Evolutionary conservation across 1,140 invertebrate species (phyloP), one percentile per base, ranked within the genome.

Genomic region (Drosophila nikananu): DNA sequence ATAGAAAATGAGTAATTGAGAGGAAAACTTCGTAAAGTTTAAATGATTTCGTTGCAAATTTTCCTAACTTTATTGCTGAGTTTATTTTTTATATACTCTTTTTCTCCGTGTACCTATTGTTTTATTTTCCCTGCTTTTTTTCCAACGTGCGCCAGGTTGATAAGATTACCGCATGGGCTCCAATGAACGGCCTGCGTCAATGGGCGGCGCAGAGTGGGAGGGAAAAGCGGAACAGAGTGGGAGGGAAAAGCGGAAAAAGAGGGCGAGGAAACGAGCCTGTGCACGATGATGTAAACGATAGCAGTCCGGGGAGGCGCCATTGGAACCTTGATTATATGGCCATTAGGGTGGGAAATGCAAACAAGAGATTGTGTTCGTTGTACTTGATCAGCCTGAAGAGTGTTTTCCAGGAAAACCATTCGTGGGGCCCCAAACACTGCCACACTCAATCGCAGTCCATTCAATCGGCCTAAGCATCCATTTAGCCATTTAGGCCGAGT

Each of bases 331-430:
- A 73, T 73, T 73, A 73, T 73, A 73, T 73, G 67, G 52, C 70
- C 70, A 73, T 73, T 73, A 73, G 68, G 70, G 70, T 73, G 70
- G 70, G 54, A 73, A 73, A 73, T 73, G 67, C 70, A 73, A 73
- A 73, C 70, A 73, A 73, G 70, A 72, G 70, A 72, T 72, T 73
- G 70, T 73, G 70, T 60, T 35, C 66, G 8, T 55, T 59, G 52
- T 65, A 65, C 63, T 65, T 42, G 57, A 65, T 65, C 63, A 44
- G 63, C 15, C 39, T 62, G 62, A 25, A 61, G 54, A 54, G 67
- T 30, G 48, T 12, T 27, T 70, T 39, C 37, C 61, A 32, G 51
- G 51, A 54, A 54, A 54, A 2, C 17, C 60, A 41, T 17, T 1
- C 10, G 10, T 35, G 27, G 27, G 27, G 3, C 27, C 13, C 17